Percentiles rank a stretch among this genome's conserved stretches.
These are phyloP conservation scores for Aix galericulata DNA, from an alignment of 2,113 vertebrate species.

Conservation along the genomic window DNA sequence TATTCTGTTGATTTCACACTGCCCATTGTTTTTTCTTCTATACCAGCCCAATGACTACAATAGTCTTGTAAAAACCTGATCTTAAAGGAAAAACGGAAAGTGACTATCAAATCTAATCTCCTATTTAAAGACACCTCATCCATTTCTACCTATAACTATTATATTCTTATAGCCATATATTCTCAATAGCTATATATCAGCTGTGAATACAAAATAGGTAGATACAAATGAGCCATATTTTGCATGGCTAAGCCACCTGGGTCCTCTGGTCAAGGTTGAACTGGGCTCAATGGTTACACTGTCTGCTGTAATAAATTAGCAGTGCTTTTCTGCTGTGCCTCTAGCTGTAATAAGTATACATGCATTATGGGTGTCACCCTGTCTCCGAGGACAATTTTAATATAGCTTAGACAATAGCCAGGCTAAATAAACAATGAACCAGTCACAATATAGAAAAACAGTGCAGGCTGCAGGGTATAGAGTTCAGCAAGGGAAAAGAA, in stretches of 20 bases:
- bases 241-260: slow-evolving; percentile 63
- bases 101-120: slow-evolving; percentile 43
- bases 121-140: slow-evolving; percentile 59
- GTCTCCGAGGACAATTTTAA: slow-evolving; percentile 68
- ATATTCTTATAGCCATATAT: slow-evolving; percentile 26
- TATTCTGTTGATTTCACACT: not conserved
- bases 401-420: slow-evolving; percentile 60
- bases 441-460: slow-evolving; percentile 32
- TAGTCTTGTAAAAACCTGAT: slow-evolving; percentile 3
- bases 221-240: slow-evolving; percentile 60
- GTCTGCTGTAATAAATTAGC: slow-evolving; percentile 62
- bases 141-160: slow-evolving; percentile 58
- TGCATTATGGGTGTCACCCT: slow-evolving; percentile 65
- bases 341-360: slow-evolving; percentile 62
- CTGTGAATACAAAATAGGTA: slow-evolving; percentile 52
- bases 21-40: not conserved
- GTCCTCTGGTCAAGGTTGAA: slow-evolving; percentile 69
- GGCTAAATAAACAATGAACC: slow-evolving; percentile 69
- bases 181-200: slow-evolving; percentile 42
- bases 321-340: slow-evolving; percentile 56
- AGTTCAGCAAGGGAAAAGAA: not conserved
- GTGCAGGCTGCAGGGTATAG: not conserved
- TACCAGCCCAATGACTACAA: not conserved
- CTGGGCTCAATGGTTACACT: slow-evolving; percentile 47
- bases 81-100: slow-evolving; percentile 16